Evolutionary conservation across 2,888 invertebrate genomes (phyloP).

Genomic region (Marronus borbonicus): DNA sequence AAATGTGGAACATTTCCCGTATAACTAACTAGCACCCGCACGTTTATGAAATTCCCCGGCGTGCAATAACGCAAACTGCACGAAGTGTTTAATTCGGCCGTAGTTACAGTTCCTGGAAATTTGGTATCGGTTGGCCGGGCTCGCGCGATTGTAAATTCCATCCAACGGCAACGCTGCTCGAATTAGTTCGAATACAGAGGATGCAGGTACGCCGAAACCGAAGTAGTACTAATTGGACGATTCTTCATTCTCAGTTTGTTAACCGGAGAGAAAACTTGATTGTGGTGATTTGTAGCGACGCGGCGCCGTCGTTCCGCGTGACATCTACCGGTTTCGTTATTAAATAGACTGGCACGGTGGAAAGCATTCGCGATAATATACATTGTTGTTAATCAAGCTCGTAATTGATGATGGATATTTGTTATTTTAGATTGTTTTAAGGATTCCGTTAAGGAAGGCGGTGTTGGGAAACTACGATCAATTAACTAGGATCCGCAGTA

Average conservation of each 20-base stretch:
- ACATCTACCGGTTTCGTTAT: background rate
- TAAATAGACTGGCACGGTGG: background rate
- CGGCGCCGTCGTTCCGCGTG: background rate
- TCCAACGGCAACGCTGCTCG: background rate
- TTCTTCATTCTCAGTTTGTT: constrained; percentile 15
- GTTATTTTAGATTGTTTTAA: too few species aligned
- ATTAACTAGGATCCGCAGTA: too few species aligned
- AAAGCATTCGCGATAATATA: background rate
- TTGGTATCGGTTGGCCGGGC: constrained; percentile 22
- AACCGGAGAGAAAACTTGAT: background rate
- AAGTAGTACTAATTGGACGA: constrained; percentile 1
- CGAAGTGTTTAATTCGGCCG: constrained; percentile 44
- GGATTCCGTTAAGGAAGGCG: too few species aligned
- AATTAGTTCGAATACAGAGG: background rate
- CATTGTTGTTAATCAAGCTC: background rate
- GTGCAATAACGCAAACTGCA: constrained; percentile 48
- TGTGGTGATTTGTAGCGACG: constrained; percentile 2
- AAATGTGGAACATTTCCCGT: too few species aligned
- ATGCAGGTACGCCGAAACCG: background rate
- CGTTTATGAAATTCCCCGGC: constrained; percentile 30
- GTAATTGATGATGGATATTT: too few species aligned
- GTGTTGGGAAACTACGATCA: too few species aligned
- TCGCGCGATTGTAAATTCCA: constrained; percentile 17
- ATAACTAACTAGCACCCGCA: background rate
- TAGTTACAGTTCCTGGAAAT: constrained; percentile 2